Base-by-base conservation (phyloP, 2,113 vertebrate species). In the Lophochroa leadbeateri region DNA sequence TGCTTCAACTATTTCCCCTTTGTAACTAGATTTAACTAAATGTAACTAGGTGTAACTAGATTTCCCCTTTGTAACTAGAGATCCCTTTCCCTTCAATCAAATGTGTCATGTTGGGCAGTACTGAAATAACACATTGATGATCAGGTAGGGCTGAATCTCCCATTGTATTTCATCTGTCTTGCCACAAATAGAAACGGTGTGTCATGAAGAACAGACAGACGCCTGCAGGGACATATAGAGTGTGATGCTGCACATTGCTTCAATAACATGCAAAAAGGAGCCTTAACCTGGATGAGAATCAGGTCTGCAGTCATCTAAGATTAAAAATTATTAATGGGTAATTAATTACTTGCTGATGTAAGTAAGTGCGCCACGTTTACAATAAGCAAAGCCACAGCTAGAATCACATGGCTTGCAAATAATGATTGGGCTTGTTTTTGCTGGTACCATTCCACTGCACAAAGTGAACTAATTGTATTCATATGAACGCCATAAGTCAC, bases 111-210 rank as follows among this genome's bases (percentile, higher is more conserved):
- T 9, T 39, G 35, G 31, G 16, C 2, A 5, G 9, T 21, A 15
- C 47, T 17, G 67, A n/a, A 44, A 37, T 18, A 37, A 13, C 3
- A 8, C n/a, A 1, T 0, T 35, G 65, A 5, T 41, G 47, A 44
- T 7, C 65, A 46, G 35, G 58, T 1, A 25, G 52, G n/a, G 81
- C 13, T 68, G 57, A 41, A 41, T 25, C 7, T 86, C 39, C 57
- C 23, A 6, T 27, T 7, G 0, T 1, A 3, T 25, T 46, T 86
- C 47, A 18, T 2, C 6, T n/a, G 20, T 7, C 50, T 39, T 27
- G 47, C 33, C 55, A 41, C 20, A 3, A 39, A 43, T 46, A 44
- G 43, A 76, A 41, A 20, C 0, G 2, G 5, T 13, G 21, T 11
- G 28, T 11, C 39, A 9, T 2, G 3, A 79, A 65, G 58, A 20